A percentile compares a stretch with the other conserved stretches of the same genome.
Conservation (phyloP, 2,797 vertebrate genomes). For the Pogonophryne albipinna region DNA sequence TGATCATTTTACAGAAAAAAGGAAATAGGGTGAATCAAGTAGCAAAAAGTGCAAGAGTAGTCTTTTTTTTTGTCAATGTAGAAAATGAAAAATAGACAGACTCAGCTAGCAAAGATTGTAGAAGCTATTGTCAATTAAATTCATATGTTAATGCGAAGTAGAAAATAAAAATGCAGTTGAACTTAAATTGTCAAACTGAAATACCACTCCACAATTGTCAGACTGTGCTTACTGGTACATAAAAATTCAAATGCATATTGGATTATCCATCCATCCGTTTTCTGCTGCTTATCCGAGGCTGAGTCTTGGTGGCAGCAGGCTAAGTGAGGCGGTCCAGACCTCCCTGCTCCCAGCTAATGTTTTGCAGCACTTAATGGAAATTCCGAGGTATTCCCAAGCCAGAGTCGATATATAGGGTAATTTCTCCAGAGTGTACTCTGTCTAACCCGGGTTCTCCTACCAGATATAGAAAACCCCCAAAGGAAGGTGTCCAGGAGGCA, state of each 20-base stretch:
- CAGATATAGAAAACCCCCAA: background rate
- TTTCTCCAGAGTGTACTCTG: background rate
- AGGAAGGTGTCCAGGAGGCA: background rate
- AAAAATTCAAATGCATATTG: conserved; percentile 33
- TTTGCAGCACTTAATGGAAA: background rate
- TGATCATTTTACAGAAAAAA: conserved; percentile 18
- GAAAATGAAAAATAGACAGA: conserved; percentile 5
- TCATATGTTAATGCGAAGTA: conserved; percentile 19
- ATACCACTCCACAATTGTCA: conserved; percentile 18
- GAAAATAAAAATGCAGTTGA: conserved; percentile 23
- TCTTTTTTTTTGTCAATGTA: conserved; percentile 17
- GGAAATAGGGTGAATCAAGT: conserved; percentile 17
- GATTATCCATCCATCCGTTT: conserved; percentile 17
- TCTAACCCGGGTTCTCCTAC: background rate
- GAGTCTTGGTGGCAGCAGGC: background rate
- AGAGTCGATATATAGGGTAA: background rate
- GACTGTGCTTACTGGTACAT: conserved; percentile 19
- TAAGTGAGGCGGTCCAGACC: background rate
- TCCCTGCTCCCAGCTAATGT: background rate
- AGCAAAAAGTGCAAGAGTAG: conserved; percentile 5
- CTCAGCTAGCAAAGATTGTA: background rate
- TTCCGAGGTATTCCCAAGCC: background rate
- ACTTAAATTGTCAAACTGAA: conserved; percentile 17
- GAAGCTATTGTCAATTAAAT: conserved; percentile 5
- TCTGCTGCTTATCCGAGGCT: background rate